A percentile compares a stretch with the other conserved stretches of the same genome.
Evolutionary conservation across 1,140 invertebrate species (phyloP).

Genomic region (Notospermus geniculatus): DNA sequence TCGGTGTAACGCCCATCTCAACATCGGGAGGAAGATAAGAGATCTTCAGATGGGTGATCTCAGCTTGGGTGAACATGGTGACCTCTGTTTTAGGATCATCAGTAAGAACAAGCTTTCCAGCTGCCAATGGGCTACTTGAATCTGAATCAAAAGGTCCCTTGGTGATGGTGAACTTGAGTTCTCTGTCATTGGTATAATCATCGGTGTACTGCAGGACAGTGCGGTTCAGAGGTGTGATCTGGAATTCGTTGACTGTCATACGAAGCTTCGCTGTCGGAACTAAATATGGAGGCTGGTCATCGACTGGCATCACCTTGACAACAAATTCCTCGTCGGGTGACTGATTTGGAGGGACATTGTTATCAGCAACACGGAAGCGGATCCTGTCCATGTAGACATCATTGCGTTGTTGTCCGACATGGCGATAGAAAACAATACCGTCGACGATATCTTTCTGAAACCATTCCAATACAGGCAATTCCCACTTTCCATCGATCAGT

Average conservation of each 20-base stretch:
- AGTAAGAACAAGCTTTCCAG: conserved; percentile 49
- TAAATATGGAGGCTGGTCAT: conserved; percentile 53
- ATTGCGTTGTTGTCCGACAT: conserved; percentile 43
- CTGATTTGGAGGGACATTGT: conserved; percentile 48
- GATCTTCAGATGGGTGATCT: conserved; percentile 55
- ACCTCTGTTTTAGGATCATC: conserved; percentile 41
- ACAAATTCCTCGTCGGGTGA: conserved; percentile 46
- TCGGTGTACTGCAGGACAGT: conserved; percentile 50
- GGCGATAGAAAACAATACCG: conserved; percentile 53
- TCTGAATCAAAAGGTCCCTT: conserved; percentile 48
- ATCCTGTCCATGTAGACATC: conserved; percentile 44
- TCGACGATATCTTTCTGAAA: conserved; percentile 54
- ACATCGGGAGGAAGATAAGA: conserved; percentile 52
- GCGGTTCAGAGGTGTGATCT: conserved; percentile 46
- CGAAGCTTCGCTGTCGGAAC: conserved; percentile 40
- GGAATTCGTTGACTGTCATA: conserved; percentile 51
- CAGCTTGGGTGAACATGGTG: conserved; percentile 49
- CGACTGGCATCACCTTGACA: conserved; percentile 51
- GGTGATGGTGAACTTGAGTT: conserved; percentile 43
- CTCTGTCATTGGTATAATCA: conserved; percentile 46
- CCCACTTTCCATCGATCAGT: conserved; percentile 45
- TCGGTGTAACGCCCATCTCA: conserved; percentile 50
- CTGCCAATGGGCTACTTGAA: conserved; percentile 35
- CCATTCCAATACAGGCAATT: conserved; percentile 44
- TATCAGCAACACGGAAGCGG: conserved; percentile 46